Percentiles rank a stretch among this genome's conserved stretches.
These are phyloP conservation scores for Falco peregrinus DNA, from an alignment of 2,797 vertebrate species.

Conservation along the genomic window DNA sequence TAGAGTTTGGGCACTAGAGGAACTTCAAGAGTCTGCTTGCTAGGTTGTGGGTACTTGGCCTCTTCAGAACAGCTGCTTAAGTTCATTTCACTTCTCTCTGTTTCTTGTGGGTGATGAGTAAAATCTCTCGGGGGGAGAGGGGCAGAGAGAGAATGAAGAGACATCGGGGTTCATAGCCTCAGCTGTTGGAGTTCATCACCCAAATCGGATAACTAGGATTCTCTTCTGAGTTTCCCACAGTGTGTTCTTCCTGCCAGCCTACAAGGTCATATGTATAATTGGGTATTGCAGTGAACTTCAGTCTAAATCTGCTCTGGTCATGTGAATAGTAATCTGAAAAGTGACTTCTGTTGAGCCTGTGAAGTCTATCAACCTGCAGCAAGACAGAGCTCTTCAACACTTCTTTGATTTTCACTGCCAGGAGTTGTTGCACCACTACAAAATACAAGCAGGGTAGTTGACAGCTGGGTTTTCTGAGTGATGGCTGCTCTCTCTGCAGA, in stretches of 20 bases:
- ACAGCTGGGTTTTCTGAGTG: background rate
- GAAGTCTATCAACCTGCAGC: background rate
- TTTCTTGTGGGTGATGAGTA: slow-evolving; percentile 65
- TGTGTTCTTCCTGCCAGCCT: slow-evolving; percentile 30
- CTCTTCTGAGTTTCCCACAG: slow-evolving; percentile 53
- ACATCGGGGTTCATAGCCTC: slow-evolving; percentile 40
- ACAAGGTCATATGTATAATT: slow-evolving; percentile 39
- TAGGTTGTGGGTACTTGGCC: slow-evolving; percentile 1
- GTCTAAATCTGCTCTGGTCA: background rate
- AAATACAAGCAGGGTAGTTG: background rate
- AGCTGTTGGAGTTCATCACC: slow-evolving; percentile 69
- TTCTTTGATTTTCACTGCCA: background rate
- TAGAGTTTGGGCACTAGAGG: background rate
- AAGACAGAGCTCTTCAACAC: background rate
- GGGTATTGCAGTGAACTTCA: slow-evolving; percentile 27
- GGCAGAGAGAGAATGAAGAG: slow-evolving; percentile 44
- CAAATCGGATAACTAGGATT: slow-evolving; percentile 55
- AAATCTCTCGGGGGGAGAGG: slow-evolving; percentile 43
- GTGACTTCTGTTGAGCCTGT: background rate
- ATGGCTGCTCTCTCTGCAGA: background rate
- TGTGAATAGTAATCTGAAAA: background rate
- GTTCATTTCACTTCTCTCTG: slow-evolving; percentile 21
- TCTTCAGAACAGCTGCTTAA: slow-evolving; percentile 57
- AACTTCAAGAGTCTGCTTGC: background rate
- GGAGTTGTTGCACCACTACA: background rate